Evolutionary conservation across 1,140 invertebrate genomes (phyloP).

Genomic region (Sogatella furcifera): DNA sequence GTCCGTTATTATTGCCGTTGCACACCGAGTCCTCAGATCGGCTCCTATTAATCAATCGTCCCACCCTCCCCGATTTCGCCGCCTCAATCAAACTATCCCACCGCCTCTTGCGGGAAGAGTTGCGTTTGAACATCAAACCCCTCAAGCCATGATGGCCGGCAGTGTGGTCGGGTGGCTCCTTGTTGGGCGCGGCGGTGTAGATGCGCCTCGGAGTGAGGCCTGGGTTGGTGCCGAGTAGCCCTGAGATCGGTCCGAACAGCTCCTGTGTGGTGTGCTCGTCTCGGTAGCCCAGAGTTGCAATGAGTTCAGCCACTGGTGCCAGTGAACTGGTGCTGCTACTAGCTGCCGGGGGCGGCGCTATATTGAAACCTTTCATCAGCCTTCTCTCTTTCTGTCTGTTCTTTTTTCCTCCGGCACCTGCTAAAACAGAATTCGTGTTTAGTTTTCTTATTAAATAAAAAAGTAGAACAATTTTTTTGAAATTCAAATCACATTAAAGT

Average conservation of each 20-base stretch:
- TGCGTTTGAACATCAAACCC: conserved; percentile 14
- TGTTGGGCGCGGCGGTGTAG: conserved; percentile 7
- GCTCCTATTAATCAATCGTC: conserved; percentile 58
- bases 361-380: conserved; percentile 91
- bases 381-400: conserved; percentile 84
- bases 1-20: conserved; percentile 33
- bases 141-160: conserved; percentile 11
- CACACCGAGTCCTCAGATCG: conserved; percentile 75
- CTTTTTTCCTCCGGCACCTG: conserved; percentile 83
- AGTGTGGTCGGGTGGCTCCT: conserved; percentile 1
- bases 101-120: conserved; percentile 33
- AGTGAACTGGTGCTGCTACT: conserved; percentile 11
- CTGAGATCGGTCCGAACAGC: conserved; percentile 35
- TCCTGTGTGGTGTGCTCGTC: conserved; percentile 29
- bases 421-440: conserved; percentile 4
- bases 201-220: conserved; percentile 13
- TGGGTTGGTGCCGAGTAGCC: conserved; percentile 28
- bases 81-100: conserved; percentile 73
- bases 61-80: conserved; percentile 64
- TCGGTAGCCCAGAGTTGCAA: conserved; percentile 47
- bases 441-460: too few species aligned
- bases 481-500: too few species aligned
- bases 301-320: conserved; percentile 63
- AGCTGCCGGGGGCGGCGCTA: conserved; percentile 47
- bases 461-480: too few species aligned